Base-by-base conservation (phyloP, 1,140 invertebrate genomes). In the Musca vetustissima region DNA sequence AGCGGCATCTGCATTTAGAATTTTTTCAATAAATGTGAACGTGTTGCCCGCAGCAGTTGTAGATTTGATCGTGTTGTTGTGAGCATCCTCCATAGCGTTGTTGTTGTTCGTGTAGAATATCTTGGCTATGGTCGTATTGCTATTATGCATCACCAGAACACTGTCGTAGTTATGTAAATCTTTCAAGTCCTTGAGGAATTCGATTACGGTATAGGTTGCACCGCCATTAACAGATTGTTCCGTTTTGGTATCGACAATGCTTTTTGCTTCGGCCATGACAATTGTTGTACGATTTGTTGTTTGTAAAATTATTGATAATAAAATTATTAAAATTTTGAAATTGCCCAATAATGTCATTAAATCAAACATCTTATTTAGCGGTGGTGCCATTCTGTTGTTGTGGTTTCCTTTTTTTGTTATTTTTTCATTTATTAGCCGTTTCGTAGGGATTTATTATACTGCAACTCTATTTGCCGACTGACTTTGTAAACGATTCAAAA, bases 141-240 rank as follows among this genome's bases (percentile, higher is more conserved):
- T 48, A 68, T 68, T 68, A 2, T 59, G 50, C 66, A 68, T 49
- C 52, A 52, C 36, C 24, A 68, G 52, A 43, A 68, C n/a, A 24
- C 47, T 47, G 22, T 68, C 66, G 52, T 55, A 68, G 43, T 43
- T 49, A n/a, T 67, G 49, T 15, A 53, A 67, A 57, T 49, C 32
- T 25, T 68, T 14, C 28, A 59, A 52, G 17, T 68, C 66, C 32
- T 47, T 57, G 14, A 68, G 50, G 52, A 68, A 59, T 36, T 68
- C 66, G 19, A 68, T 53, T 19, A 53, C 48, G 6, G 50, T 67
- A 32, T 49, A 66, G 49, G 15, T 17, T 13, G n/a, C 19, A 21
- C n/a, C 7, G 13, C 13, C 49, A 52, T 52, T 52, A 52, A 36
- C 32, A 61, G 36, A 32, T 61, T 36, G 7, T 36, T 32, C 7